phyloP scores from a whole-genome alignment of 2,113 vertebrate species.

The Muntiacus reevesi region DNA sequence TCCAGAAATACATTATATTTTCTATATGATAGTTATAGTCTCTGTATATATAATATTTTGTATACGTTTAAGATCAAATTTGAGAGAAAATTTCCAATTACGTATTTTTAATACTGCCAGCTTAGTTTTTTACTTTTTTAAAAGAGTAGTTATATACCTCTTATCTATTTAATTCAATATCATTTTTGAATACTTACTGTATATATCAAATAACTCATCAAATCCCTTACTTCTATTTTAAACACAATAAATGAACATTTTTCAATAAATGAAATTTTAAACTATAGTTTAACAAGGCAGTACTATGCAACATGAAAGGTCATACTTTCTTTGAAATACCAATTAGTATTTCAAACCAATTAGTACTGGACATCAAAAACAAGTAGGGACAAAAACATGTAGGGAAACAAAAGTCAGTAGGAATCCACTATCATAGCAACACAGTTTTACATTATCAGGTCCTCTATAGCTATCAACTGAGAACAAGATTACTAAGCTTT shows the following conservation, averaged over 20 bases:
- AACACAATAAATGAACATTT: neutral
- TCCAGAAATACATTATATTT: neutral
- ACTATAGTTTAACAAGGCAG: neutral
- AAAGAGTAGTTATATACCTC: neutral
- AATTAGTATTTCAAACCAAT: neutral
- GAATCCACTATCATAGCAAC: neutral
- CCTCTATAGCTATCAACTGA: neutral
- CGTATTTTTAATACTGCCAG: neutral
- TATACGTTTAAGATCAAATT: neutral
- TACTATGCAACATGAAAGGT: neutral
- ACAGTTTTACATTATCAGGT: neutral
- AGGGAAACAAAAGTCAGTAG: neutral
- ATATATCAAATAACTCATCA: neutral
- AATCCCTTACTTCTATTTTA: slow-evolving; percentile 12
- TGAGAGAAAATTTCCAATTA: neutral
- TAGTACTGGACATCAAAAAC: neutral
- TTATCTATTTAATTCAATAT: neutral
- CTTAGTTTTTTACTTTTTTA: neutral
- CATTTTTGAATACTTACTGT: neutral
- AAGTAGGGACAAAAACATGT: neutral
- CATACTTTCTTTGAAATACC: neutral
- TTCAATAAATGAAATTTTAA: neutral
- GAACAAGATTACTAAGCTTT: neutral
- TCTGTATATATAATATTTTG: neutral
- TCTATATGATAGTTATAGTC: neutral